Evolutionary conservation across 2,888 invertebrate genomes (phyloP).

Genomic region (Coenonympha glycerion): DNA sequence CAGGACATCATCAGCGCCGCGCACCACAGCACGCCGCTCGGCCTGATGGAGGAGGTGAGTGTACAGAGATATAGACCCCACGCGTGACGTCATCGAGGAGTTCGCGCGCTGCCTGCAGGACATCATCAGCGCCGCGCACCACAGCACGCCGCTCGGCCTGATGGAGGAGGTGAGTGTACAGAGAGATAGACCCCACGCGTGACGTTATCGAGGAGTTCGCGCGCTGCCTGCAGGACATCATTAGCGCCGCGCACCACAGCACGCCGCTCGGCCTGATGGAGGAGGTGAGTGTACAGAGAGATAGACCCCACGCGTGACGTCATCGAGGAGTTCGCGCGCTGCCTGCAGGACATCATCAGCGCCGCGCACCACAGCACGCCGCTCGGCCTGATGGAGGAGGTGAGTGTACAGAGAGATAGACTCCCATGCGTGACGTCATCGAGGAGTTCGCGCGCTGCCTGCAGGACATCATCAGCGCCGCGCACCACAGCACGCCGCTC

Average conservation of each 20-base stretch:
- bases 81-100: conserved; percentile 90
- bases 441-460: conserved; percentile 97
- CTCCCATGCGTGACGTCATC: conserved; percentile 84
- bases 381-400: conserved; percentile 35
- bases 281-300: conserved; percentile 72
- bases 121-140: conserved; percentile 80
- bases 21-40: conserved; percentile 40
- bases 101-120: conserved; percentile 95
- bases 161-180: conserved; percentile 59
- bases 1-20: conserved; percentile 87
- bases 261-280: conserved; percentile 33
- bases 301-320: conserved; percentile 85
- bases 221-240: conserved; percentile 94
- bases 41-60: conserved; percentile 36
- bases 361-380: conserved; percentile 48
- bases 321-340: conserved; percentile 95
- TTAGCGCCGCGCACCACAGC: conserved; percentile 65
- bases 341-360: conserved; percentile 91
- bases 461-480: conserved; percentile 86
- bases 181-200: conserved; percentile 84
- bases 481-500: conserved; percentile 42
- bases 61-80: conserved; percentile 86
- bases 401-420: conserved; percentile 82
- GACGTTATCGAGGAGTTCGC: conserved; percentile 96
- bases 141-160: conserved; percentile 34